A percentile compares a stretch with the other conserved stretches of the same genome.
phyloP scores from a whole-genome alignment of 2,888 invertebrate genomes.

The Odontothrips loti region DNA sequence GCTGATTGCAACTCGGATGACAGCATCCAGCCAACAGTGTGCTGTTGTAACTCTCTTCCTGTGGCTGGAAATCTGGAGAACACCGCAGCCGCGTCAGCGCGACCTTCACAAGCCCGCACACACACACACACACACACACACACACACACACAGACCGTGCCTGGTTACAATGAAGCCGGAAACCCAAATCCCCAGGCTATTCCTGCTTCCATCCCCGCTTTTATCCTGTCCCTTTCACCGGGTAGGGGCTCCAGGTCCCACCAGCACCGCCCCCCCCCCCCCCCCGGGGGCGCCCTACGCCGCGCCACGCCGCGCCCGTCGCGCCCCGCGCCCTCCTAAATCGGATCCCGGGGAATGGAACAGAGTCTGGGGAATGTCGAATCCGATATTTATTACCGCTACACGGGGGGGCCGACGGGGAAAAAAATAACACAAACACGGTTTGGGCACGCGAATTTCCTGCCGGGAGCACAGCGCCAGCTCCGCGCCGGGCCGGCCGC shows the following conservation, averaged over 20 bases:
- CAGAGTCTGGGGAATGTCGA: slow-evolving; percentile 24
- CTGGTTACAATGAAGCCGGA: slow-evolving; percentile 12
- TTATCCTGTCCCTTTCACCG: slow-evolving; percentile 24
- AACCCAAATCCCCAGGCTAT: slow-evolving; percentile 19
- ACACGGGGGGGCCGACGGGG: background rate
- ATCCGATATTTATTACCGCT: slow-evolving; percentile 25
- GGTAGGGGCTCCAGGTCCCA: background rate
- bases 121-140: background rate
- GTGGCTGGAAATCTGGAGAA: too few species aligned
- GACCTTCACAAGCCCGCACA: background rate
- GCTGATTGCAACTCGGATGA: too few species aligned
- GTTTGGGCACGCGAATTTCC: background rate
- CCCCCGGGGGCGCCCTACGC: background rate
- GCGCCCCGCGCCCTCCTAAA: background rate
- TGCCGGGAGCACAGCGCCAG: background rate
- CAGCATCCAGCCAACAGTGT: too few species aligned
- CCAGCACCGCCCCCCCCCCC: background rate
- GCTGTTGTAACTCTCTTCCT: too few species aligned
- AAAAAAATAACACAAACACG: background rate
- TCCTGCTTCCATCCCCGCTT: slow-evolving; percentile 24
- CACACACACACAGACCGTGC: background rate
- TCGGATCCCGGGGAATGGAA: slow-evolving; percentile 24
- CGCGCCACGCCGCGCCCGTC: background rate
- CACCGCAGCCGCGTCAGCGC: background rate
- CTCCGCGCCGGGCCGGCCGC: background rate